Evolutionary conservation across 2,888 invertebrate genomes (phyloP), one percentile per base, ranked within the genome.

Genomic region (Hirtodrosophila duncani): DNA sequence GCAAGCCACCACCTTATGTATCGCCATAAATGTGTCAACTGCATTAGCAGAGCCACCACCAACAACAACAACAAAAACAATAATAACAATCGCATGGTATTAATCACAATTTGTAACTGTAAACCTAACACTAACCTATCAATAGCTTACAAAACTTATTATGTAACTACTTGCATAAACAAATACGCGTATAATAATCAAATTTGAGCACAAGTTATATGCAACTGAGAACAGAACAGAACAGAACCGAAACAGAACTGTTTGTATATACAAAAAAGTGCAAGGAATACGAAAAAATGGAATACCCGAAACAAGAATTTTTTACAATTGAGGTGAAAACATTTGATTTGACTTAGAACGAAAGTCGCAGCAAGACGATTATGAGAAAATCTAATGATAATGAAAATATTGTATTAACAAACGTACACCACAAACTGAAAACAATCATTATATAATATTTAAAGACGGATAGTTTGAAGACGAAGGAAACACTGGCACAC

Each of bases 1-100:
- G 97, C 84, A 95, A 96, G 88, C 98, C 98, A 38, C 97, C 98
- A 57, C 98, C 98, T 24, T 98, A 98, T 88, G 97, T 98, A 81
- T 97, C 98, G 75, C 98, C 98, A 88, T 98, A 97, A 96, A 80
- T 77, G 67, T 69, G 60, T 69, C 60, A 62, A 67, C 16, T 8
- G 6, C 42, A 21, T 10, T 34, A 56, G 18, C 21, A 17, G 18
- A 6, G 27, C 17, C 16, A 36, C 30, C 18, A 30, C 17, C 26
- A 33, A 24, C 38, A 42, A 30, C 27, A 52, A 45, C 36, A 52
- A 17, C 41, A 57, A 51, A 48, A 63, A 49, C 53, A 60, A 38
- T 48, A 51, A 26, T 56, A 53, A 51, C 46, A 74, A 51, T 51
- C 50, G 50, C 39, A 51, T 48, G 29, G 59, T 58, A 57, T 49